These are phyloP conservation scores for Neopipo cinnamomea DNA, from an alignment of 2,113 vertebrate genomes.

Conservation along the genomic window DNA sequence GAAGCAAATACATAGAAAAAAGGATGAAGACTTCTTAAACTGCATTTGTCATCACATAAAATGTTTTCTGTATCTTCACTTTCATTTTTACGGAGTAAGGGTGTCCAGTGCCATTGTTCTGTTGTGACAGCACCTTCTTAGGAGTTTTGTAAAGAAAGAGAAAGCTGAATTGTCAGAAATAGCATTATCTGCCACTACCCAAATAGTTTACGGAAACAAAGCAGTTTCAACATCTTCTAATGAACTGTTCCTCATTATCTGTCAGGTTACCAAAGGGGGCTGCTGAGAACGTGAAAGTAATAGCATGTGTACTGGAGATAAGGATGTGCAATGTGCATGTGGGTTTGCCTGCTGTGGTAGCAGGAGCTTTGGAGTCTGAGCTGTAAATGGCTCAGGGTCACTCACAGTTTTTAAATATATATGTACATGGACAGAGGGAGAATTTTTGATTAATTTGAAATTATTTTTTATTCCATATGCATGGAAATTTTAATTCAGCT, in stretches of 20 bases:
- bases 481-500: neutral
- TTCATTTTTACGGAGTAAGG: neutral
- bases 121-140: neutral
- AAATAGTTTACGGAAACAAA: neutral
- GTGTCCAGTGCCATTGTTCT: neutral
- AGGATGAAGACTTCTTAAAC: neutral
- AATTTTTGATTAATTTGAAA: neutral
- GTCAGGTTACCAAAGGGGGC: neutral
- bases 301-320: neutral
- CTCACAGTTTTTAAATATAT: neutral
- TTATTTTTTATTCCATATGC: neutral
- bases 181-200: neutral
- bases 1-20: neutral
- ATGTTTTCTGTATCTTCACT: neutral
- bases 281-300: neutral
- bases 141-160: neutral
- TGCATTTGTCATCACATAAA: neutral
- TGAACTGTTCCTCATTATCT: neutral
- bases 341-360: neutral
- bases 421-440: rapidly evolving
- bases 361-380: neutral
- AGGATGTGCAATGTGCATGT: rapidly evolving
- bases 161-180: neutral
- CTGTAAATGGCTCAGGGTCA: neutral
- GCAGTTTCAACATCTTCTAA: neutral